Evolutionary conservation across 2,888 invertebrate species (phyloP).

Genomic region (Cephus runcator): DNA sequence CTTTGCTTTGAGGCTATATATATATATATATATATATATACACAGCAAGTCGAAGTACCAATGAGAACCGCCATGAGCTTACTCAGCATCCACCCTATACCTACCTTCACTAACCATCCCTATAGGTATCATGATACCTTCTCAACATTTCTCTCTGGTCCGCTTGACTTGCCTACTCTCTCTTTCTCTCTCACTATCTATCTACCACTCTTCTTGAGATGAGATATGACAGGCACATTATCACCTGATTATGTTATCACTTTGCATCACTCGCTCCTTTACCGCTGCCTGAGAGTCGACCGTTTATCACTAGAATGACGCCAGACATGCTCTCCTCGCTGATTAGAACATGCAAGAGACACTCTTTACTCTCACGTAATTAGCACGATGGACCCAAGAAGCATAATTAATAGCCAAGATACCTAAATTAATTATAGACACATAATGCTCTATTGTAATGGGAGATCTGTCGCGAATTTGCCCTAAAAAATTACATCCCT

Average conservation of each 20-base stretch:
- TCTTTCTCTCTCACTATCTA: constrained; percentile 19
- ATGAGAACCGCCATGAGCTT: constrained; percentile 25
- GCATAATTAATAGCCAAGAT: neutral
- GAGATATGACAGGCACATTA: constrained; percentile 58
- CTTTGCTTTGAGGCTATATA: constrained; percentile 18
- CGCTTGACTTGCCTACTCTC: constrained; percentile 12
- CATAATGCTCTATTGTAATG: neutral
- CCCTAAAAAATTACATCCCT: neutral
- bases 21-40: constrained; percentile 12
- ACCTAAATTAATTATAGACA: constrained; percentile 19
- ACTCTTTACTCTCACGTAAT: constrained; percentile 8
- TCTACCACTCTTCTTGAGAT: constrained; percentile 18
- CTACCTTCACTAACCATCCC: constrained; percentile 13
- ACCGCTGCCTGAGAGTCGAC: constrained; percentile 45
- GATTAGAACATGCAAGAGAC: constrained; percentile 1
- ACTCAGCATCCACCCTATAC: neutral
- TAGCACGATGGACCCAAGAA: neutral
- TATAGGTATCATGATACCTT: neutral
- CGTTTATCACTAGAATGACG: constrained; percentile 43
- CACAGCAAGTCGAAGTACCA: constrained; percentile 33
- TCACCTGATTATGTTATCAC: constrained; percentile 63
- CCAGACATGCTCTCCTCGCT: constrained; percentile 1
- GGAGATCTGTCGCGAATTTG: neutral
- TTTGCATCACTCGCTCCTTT: constrained; percentile 57
- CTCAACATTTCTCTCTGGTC: constrained; percentile 4